Evolutionary conservation across 2,888 invertebrate genomes (phyloP), one percentile per base, ranked within the genome.

Genomic region (Lamellibrachia columna): DNA sequence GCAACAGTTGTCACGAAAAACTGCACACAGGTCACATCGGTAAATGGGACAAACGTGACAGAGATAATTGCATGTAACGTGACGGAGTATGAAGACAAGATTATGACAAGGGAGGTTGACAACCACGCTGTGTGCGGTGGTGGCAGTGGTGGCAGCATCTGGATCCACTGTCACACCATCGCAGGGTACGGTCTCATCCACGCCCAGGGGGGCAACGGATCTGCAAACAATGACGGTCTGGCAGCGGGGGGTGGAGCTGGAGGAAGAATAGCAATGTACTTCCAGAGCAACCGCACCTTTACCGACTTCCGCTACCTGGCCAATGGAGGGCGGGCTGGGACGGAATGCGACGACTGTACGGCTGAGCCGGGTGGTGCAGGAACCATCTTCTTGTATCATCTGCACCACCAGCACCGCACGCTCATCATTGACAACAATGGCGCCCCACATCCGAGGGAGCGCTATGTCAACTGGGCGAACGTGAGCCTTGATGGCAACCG

Each of bases 91-190:
- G 22, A 22, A 22, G 75, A 75, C 75, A 15, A 75, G 75, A 75
- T 15, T 6, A 4, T 53, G 9, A 94, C 93, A 8, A 90, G 94
- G 7, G 90, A 93, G 40, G 15, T 40, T 40, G 53, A 53, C 53
- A 53, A 91, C 0, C 93, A 92, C n/a, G 90, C 93, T 9, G 92
- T 92, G n/a, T 93, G 94, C 90, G 95, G 95, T 15, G 95, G 95
- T 8, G 95, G 95, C 1, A 95, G 95, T 92, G 95, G 95, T 7
- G 95, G 95, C 1, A 95, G 95, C 92, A 94, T 95, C 11, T 95
- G 95, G 95, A 93, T 95, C 11, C 94, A 95, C 92, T 93, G 93
- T 75, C 53, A 94, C 92, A 93, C 93, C 8, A 94, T 95, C 22
- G 94, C 95, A 52, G 95, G 94, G 90, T 93, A 92, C 28, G 91